These are phyloP conservation scores for Leucania comma DNA, from an alignment of 2,888 invertebrate genomes.

Conservation along the genomic window DNA sequence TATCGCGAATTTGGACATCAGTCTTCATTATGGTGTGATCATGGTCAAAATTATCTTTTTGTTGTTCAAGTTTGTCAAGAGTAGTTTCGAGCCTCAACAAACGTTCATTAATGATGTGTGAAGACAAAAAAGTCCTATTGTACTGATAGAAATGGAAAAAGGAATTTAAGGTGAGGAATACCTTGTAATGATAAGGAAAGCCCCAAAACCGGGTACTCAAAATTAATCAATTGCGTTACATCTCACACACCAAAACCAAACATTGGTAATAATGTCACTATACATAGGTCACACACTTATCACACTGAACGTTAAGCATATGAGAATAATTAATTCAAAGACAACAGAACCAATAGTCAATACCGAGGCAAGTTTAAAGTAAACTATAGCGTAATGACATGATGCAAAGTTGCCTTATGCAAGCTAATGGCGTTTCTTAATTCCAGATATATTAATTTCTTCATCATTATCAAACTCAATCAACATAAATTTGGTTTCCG, in stretches of 20 bases:
- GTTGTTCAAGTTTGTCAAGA: not conserved
- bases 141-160: not conserved
- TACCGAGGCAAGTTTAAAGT: constrained; percentile 41
- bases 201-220: not conserved
- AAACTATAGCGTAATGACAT: constrained; percentile 51
- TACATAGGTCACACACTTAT: constrained; percentile 11
- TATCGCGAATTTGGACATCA: constrained; percentile 24
- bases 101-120: not conserved
- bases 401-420: constrained; percentile 50
- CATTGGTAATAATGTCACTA: constrained; percentile 13
- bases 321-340: constrained; percentile 51
- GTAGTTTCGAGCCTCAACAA: not conserved
- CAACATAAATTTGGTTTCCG: constrained; percentile 34
- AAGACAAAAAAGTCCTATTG: not conserved
- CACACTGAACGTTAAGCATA: constrained; percentile 18
- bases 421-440: constrained; percentile 42
- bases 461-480: constrained; percentile 38
- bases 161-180: not conserved
- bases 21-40: not conserved
- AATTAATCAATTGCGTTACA: not conserved
- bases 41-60: not conserved
- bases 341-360: constrained; percentile 42
- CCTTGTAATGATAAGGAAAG: not conserved
- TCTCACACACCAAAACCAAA: constrained; percentile 18
- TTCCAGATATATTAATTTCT: constrained; percentile 41